Evolutionary conservation across 2,797 vertebrate species (phyloP).

Genomic region (Poeciliopsis gracilis): DNA sequence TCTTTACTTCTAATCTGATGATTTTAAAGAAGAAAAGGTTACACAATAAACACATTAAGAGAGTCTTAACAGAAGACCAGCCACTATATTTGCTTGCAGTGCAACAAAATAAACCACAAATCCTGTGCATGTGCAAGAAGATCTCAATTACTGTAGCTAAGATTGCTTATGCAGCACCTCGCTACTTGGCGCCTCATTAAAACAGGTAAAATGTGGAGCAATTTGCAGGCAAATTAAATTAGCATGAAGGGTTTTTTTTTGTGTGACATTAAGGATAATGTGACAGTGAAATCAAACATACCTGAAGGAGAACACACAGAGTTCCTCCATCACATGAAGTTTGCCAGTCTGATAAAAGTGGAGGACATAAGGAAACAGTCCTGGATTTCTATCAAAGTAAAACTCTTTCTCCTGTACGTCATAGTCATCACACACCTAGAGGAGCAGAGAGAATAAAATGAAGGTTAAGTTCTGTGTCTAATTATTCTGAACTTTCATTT

Average conservation of each 20-base stretch:
- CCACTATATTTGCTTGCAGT: constrained; percentile 8
- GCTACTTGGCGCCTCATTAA: background rate
- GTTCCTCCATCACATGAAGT: constrained; percentile 95
- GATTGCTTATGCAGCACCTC: constrained; percentile 1
- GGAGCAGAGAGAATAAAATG: background rate
- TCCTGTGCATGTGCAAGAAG: background rate
- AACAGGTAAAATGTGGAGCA: background rate
- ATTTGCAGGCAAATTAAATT: background rate
- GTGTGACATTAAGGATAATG: rapidly evolving
- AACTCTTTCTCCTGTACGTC: constrained; percentile 91
- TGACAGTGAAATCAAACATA: constrained; percentile 37
- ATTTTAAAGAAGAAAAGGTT: background rate
- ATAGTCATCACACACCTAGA: constrained; percentile 94
- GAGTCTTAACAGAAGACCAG: background rate
- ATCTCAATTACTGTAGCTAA: background rate
- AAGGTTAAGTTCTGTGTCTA: background rate
- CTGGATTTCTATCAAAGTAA: constrained; percentile 95
- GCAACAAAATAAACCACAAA: background rate
- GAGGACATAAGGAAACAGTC: constrained; percentile 92
- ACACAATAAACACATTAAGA: background rate
- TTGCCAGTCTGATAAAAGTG: constrained; percentile 97
- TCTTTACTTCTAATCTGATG: background rate
- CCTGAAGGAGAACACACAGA: constrained; percentile 97
- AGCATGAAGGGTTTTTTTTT: background rate
- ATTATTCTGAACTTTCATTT: no score